Base-by-base conservation (phyloP, 2,888 invertebrate genomes). In the Gibbula magus region DNA sequence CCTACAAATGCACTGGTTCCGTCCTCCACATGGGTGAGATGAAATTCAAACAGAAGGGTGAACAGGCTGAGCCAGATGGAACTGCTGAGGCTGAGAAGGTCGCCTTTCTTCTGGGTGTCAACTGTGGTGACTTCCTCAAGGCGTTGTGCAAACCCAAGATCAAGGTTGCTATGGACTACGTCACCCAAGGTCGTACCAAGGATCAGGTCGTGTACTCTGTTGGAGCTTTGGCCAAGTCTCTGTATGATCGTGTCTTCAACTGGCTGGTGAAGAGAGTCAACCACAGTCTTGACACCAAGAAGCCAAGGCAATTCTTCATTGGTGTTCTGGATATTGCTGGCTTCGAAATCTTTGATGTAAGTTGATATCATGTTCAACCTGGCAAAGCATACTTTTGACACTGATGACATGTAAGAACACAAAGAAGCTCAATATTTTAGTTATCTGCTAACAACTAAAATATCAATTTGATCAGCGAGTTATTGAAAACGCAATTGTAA, bases 31-130 rank as follows among this genome's bases (percentile, higher is more conserved):
- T 99, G 97, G 99, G 99, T 95, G 96, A 97, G 93, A 97, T 99
- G 98, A 99, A 99, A 95, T 99, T 99, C 97, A 99, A 99, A 94
- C 99, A 99, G 95, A 97, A 99, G 93, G 99, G 99, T 95, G 99
- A 99, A 94, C 99, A 99, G 88, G 93, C 93, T 39, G 93, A 93
- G 83, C 91, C 92, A 32, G 93, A 93, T 83, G 93, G 92, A 73
- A 91, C 92, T 25, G 88, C 87, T 88, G 91, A 98, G 96, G 98
- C 98, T 93, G 98, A 97, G 88, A 96, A 96, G 91, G 97, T 98
- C 82, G 97, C 97, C 91, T 97, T 96, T 94, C 95, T 99, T 88
- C 95, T 98, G 94, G 98, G 98, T 88, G 95, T 96, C 89, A 98
- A 98, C 92, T 95, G 95, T 93, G 94, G 94, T 84, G 97, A 96